A percentile compares a stretch with the other conserved stretches of the same genome.
Evolutionary conservation across 1,140 invertebrate genomes (phyloP).

Genomic region (Chrysopa pallens): DNA sequence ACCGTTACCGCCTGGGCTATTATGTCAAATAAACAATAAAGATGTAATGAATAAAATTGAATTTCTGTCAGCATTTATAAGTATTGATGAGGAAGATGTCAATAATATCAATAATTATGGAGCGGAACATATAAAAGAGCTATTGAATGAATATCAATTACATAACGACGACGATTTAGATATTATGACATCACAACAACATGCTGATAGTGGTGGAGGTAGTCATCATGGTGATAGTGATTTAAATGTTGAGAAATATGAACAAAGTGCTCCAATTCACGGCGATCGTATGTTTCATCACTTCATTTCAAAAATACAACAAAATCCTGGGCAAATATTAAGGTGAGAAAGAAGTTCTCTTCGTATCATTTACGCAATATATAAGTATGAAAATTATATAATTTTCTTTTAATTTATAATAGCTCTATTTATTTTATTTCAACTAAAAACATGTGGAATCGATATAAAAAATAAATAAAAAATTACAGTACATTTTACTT

Average conservation of each 20-base stretch:
- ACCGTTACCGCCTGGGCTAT: constrained; percentile 25
- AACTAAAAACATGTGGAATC: too few relatives aligned
- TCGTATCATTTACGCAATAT: too few relatives aligned
- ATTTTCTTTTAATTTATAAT: too few relatives aligned
- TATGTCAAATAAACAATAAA: constrained; percentile 13
- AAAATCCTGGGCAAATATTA: constrained; percentile 64
- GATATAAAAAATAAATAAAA: too few relatives aligned
- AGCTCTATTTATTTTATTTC: too few relatives aligned
- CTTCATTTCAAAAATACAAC: constrained; percentile 49
- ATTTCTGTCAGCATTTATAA: constrained; percentile 36
- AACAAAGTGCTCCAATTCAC: constrained; percentile 54
- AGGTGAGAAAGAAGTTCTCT: too few relatives aligned
- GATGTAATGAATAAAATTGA: constrained; percentile 10
- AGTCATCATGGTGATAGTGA: constrained; percentile 11
- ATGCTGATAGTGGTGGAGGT: constrained; percentile 13
- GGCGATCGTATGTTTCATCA: constrained; percentile 67
- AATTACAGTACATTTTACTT: too few relatives aligned
- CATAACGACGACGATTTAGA: constrained; percentile 25
- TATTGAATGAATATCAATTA: constrained; percentile 41
- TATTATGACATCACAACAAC: constrained; percentile 5
- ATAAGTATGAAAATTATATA: too few relatives aligned
- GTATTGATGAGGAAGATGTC: constrained; percentile 35
- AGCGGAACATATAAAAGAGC: constrained; percentile 38
- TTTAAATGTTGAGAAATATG: constrained; percentile 43
- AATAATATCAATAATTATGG: constrained; percentile 8